phyloP scores from a whole-genome alignment of 2,797 vertebrate genomes.

The Loris lydekkerianus region DNA sequence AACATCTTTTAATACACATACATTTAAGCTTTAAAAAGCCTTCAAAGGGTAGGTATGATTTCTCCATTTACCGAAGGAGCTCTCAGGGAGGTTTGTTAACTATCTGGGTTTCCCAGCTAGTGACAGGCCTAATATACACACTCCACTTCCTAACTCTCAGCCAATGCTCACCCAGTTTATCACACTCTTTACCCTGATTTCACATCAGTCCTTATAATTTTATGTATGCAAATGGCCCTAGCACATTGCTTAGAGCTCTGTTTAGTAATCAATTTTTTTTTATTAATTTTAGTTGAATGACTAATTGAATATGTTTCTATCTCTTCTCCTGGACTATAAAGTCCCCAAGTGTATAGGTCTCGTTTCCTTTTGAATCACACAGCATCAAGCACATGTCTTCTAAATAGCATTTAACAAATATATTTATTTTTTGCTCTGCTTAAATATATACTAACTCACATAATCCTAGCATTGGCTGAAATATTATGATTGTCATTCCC shows the following conservation, averaged over 20 bases:
- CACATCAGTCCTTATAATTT: background rate
- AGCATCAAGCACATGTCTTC: background rate
- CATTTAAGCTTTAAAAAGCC: background rate
- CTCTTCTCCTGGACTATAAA: background rate
- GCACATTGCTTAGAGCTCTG: background rate
- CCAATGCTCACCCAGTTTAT: no score
- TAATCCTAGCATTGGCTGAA: background rate
- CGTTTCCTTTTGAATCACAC: constrained; percentile 25
- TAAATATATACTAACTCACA: background rate
- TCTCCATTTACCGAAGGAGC: background rate
- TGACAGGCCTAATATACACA: background rate
- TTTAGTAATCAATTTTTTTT: background rate
- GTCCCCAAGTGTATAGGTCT: background rate
- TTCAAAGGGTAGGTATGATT: background rate
- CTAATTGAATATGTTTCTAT: background rate
- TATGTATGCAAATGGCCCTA: background rate
- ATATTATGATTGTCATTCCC: background rate
- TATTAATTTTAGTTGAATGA: constrained; percentile 31
- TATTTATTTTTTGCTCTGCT: background rate
- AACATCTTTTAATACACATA: background rate
- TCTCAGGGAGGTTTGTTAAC: background rate
- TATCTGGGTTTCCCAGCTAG: background rate
- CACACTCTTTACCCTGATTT: background rate
- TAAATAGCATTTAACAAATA: constrained; percentile 1
- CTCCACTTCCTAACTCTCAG: background rate